Percentiles rank a stretch among this genome's conserved stretches.
Conservation (phyloP, 2,888 invertebrate species). For the Xestia xanthographa region DNA sequence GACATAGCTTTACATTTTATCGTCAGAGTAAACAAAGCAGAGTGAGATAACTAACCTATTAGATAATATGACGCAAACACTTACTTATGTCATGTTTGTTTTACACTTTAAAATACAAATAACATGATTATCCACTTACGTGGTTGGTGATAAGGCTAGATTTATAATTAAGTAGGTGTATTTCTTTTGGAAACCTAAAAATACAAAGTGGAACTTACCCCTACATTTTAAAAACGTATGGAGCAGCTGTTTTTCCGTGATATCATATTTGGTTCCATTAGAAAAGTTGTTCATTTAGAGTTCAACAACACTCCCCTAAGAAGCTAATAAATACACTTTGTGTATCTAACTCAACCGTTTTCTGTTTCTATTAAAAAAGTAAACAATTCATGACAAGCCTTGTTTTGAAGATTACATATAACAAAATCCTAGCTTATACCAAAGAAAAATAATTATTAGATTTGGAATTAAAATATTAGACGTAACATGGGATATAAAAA, state of each 20-base stretch:
- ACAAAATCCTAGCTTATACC: not conserved
- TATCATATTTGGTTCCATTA: not conserved
- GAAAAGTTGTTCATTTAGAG: not conserved
- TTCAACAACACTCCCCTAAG: not conserved
- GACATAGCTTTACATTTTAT: not conserved
- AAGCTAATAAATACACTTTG: no score
- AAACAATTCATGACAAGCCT: not conserved
- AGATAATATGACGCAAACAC: not conserved
- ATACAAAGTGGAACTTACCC: not conserved
- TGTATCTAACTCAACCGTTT: not conserved
- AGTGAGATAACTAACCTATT: slow-evolving; percentile 2
- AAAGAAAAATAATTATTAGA: slow-evolving; percentile 6
- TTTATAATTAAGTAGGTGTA: not conserved
- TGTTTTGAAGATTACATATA: not conserved
- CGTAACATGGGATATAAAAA: not conserved
- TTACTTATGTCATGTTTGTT: slow-evolving; percentile 1
- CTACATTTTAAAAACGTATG: not conserved
- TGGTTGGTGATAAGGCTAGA: no score
- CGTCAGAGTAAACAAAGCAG: not conserved
- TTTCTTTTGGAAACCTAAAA: not conserved
- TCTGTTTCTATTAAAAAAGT: not conserved
- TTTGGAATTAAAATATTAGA: slow-evolving; percentile 9
- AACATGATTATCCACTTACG: not conserved
- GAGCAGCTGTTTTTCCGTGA: not conserved
- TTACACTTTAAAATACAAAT: not conserved